Conservation (phyloP, 2,888 invertebrate genomes). For the Pristionchus fissidentatus region DNA sequence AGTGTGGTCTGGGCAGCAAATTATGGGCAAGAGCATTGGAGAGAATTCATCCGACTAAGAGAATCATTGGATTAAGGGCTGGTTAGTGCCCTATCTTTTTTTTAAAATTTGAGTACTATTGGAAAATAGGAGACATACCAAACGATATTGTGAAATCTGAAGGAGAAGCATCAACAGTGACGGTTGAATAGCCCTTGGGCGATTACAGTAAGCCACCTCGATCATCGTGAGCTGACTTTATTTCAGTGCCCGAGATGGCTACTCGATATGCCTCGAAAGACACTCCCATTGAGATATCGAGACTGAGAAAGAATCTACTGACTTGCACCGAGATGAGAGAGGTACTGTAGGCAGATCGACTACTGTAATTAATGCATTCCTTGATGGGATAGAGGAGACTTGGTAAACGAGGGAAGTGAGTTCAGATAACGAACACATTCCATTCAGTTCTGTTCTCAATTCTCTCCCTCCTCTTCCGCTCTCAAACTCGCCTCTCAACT, state of each 20-base stretch:
- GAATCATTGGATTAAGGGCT: slow-evolving; percentile 20
- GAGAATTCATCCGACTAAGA: neutral
- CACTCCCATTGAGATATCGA: slow-evolving; percentile 11
- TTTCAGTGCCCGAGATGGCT: slow-evolving; percentile 37
- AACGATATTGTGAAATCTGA: no score
- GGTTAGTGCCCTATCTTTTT: neutral
- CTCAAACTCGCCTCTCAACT: neutral
- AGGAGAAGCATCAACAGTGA: no score
- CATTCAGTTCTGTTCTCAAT: slow-evolving; percentile 3
- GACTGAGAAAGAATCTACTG: neutral
- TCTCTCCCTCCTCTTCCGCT: neutral
- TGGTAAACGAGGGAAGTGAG: neutral
- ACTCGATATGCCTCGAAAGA: slow-evolving; percentile 7
- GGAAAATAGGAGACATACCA: no score
- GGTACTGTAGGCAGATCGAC: neutral
- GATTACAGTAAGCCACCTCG: neutral
- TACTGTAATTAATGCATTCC: no score
- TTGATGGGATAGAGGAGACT: no score
- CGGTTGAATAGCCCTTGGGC: no score
- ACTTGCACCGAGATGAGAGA: slow-evolving; percentile 19
- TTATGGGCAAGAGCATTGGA: neutral
- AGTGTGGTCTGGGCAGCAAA: neutral
- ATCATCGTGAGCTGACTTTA: neutral
- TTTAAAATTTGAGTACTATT: neutral
- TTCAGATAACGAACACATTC: neutral